A percentile compares a stretch with the other conserved stretches of the same genome.
Conservation (phyloP, 2,113 vertebrate genomes). For the Nycticryphes semicollaris region DNA sequence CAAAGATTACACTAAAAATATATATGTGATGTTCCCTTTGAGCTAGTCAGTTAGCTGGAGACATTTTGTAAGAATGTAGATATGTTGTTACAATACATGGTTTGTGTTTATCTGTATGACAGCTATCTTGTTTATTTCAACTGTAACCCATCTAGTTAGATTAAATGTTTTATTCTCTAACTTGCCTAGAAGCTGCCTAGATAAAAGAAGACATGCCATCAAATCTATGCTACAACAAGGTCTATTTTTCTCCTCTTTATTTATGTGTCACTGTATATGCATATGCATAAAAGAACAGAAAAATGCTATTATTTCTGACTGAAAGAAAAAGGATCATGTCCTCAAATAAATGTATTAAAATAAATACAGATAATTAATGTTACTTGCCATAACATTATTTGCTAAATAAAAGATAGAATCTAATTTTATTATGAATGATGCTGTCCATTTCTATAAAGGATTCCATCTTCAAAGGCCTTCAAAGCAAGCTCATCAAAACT, state of each 20-base stretch:
- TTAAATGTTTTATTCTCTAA: background rate
- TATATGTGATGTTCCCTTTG: fast-evolving
- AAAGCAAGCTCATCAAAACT: background rate
- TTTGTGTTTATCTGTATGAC: background rate
- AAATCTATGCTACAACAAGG: background rate
- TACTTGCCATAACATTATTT: background rate
- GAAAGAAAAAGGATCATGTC: background rate
- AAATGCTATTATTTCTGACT: background rate
- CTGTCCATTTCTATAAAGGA: background rate
- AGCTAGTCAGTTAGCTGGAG: background rate
- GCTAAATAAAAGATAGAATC: background rate
- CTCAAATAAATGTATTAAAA: background rate
- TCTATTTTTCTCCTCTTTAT: background rate
- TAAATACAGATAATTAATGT: background rate
- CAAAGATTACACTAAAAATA: background rate
- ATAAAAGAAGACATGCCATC: background rate
- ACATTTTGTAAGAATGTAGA: background rate
- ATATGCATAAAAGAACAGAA: background rate
- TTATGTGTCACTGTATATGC: background rate
- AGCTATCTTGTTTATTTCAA: background rate
- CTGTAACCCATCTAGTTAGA: background rate
- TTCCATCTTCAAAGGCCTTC: background rate
- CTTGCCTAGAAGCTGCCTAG: background rate
- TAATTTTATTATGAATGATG: background rate
- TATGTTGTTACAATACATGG: background rate